Evolutionary conservation across 2,888 invertebrate genomes (phyloP).

Genomic region (Liodrosophila aerea): DNA sequence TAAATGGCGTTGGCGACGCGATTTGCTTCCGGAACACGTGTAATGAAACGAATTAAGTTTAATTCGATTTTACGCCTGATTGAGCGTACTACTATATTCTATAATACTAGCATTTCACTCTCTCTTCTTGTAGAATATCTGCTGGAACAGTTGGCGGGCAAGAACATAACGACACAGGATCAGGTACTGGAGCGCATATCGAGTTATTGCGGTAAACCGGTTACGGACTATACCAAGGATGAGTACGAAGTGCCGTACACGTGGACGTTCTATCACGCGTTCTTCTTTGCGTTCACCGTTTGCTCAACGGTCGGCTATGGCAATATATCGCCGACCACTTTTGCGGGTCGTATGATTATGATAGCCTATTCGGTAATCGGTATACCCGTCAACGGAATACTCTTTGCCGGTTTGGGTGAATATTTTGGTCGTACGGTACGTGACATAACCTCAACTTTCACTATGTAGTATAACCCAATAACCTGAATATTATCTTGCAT

Average conservation of each 20-base stretch:
- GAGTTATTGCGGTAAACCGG: conserved; percentile 89
- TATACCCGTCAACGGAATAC: conserved; percentile 83
- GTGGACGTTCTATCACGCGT: conserved; percentile 96
- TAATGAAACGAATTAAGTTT: conserved; percentile 56
- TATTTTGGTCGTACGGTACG: conserved; percentile 91
- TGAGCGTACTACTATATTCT: conserved; percentile 15
- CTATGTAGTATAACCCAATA: too few relatives aligned
- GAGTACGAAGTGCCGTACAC: conserved; percentile 85
- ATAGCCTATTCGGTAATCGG: conserved; percentile 94
- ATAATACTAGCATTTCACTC: not conserved
- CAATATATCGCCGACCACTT: conserved; percentile 92
- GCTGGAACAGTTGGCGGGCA: conserved; percentile 71
- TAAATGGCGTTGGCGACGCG: conserved; percentile 55
- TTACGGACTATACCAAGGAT: conserved; percentile 86
- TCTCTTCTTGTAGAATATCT: conserved; percentile 73
- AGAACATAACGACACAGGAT: conserved; percentile 75
- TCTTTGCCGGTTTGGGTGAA: conserved; percentile 91
- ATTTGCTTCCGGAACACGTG: conserved; percentile 70
- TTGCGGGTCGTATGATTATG: conserved; percentile 91
- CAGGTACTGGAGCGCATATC: conserved; percentile 84
- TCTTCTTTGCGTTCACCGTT: conserved; percentile 95
- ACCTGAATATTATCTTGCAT: not conserved
- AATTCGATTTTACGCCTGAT: conserved; percentile 57
- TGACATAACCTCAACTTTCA: conserved; percentile 14
- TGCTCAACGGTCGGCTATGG: conserved; percentile 97